Base-by-base conservation (phyloP, 1,140 invertebrate genomes). In the Cryptotermes secundus region DNA sequence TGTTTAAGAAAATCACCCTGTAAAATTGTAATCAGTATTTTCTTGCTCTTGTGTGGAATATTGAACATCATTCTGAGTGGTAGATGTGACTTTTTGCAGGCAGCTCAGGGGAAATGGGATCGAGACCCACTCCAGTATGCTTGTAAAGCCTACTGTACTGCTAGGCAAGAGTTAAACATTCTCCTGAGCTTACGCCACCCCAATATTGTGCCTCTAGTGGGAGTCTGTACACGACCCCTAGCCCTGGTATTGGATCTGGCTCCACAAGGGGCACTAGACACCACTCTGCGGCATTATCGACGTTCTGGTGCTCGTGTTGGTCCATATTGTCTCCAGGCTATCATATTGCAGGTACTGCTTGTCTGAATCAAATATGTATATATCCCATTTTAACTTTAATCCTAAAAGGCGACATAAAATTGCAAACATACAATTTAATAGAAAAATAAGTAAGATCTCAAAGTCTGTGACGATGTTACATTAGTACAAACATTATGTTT, bases 131-230 rank as follows among this genome's bases (percentile, higher is more conserved):
- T 96, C 79, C 96, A 97, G 88, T 96, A 96, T 86, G 96, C 97
- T 3, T 98, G 97, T 88, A 96, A 97, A 88, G 97, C 98, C 0
- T 99, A 99, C 90, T 98, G 95, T 89, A 98, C 95, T 0, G 97
- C 97, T 4, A 91, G 98, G 49, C 98, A 99, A 90, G 98, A 99
- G 90, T 90, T 99, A 84, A 96, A 96, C 87, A 98, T 99, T 80
- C 90, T 99, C 14, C 89, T 96, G 22, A 94, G 94, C 6, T 91
- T 99, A 31, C 92, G 95, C 35, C 98, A 99, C 90, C 90, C 95
- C 2, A 96, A 99, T 90, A 98, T 99, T 86, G 96, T 99, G 38
- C 96, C 97, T 22, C 91, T 99, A 42, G 93, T 99, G 38, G 98
- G 97, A 0, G 95, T 96, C 81, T 97, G 95, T 86, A 94, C 94